Percentiles rank a stretch among this genome's conserved stretches.
Evolutionary conservation across 2,113 vertebrate genomes (phyloP).

Genomic region (Lates calcarifer): DNA sequence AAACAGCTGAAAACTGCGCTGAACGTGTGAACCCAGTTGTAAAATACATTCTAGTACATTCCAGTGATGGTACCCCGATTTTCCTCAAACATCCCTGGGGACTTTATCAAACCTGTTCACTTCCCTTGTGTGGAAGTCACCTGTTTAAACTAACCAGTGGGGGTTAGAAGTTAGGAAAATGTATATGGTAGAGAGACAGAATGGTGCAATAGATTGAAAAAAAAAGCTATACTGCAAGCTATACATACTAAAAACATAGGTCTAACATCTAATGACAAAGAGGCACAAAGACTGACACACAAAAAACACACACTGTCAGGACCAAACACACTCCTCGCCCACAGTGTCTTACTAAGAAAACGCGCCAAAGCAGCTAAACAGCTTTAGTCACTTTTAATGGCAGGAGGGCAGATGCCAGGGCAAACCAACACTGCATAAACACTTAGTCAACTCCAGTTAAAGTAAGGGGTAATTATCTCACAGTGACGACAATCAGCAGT

Average conservation of each 20-base stretch:
- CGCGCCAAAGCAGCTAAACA: slow-evolving; percentile 13
- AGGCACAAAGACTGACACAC: slow-evolving; percentile 18
- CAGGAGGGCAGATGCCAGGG: slow-evolving; percentile 64
- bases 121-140: not conserved
- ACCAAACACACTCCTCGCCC: slow-evolving; percentile 21
- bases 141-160: not conserved
- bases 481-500: slow-evolving; percentile 73
- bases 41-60: slow-evolving; percentile 31
- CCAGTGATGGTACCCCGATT: not conserved
- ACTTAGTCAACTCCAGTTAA: slow-evolving; percentile 72
- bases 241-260: slow-evolving; percentile 36
- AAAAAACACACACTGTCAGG: slow-evolving; percentile 11
- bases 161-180: not conserved
- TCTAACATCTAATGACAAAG: slow-evolving; percentile 30
- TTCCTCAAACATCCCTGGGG: not conserved
- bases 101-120: slow-evolving; percentile 11
- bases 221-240: not conserved
- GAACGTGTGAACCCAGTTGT: slow-evolving; percentile 41
- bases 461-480: slow-evolving; percentile 70
- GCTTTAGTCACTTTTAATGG: slow-evolving; percentile 75
- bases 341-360: slow-evolving; percentile 28
- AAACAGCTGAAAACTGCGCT: slow-evolving; percentile 39
- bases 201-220: not conserved
- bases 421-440: slow-evolving; percentile 70
- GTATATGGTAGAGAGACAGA: not conserved